phyloP scores from a whole-genome alignment of 2,113 vertebrate genomes.

The Centrocercus urophasianus region DNA sequence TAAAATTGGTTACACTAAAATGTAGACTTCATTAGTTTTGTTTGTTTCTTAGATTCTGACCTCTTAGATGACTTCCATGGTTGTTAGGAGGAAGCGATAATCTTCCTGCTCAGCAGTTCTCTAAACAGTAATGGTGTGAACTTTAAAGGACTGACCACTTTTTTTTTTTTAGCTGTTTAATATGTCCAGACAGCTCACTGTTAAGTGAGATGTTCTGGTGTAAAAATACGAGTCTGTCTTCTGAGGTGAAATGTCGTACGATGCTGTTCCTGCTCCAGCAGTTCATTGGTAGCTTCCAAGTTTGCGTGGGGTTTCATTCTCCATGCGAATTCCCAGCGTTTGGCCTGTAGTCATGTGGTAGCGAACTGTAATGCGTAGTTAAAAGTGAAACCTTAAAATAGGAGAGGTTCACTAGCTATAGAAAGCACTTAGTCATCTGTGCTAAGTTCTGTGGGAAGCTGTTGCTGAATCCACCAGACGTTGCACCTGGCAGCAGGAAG shows the following conservation, averaged over 20 bases:
- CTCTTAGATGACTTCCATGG: neutral
- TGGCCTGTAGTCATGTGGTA: slow-evolving; percentile 20
- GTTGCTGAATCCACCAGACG: neutral
- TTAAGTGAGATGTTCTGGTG: neutral
- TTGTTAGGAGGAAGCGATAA: neutral
- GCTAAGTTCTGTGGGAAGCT: slow-evolving; percentile 42
- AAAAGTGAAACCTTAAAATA: slow-evolving; percentile 51
- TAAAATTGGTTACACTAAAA: neutral
- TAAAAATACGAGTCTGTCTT: neutral
- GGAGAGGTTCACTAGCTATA: neutral
- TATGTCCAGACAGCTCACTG: neutral
- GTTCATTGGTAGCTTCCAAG: neutral
- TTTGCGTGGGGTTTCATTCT: neutral
- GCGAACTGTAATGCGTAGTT: slow-evolving; percentile 5
- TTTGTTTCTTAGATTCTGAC: neutral
- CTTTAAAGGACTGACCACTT: neutral
- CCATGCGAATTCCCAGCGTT: neutral
- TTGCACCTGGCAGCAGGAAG: slow-evolving; percentile 21
- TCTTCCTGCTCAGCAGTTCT: neutral
- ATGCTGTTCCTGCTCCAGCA: neutral
- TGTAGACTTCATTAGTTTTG: neutral
- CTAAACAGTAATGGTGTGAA: neutral
- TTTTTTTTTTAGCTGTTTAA: neutral
- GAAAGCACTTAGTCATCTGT: slow-evolving; percentile 44
- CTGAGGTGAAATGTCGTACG: neutral